Percentiles rank a stretch among this genome's conserved stretches.
Conservation (phyloP, 2,888 invertebrate genomes). For the Ctenicera cuprea region DNA sequence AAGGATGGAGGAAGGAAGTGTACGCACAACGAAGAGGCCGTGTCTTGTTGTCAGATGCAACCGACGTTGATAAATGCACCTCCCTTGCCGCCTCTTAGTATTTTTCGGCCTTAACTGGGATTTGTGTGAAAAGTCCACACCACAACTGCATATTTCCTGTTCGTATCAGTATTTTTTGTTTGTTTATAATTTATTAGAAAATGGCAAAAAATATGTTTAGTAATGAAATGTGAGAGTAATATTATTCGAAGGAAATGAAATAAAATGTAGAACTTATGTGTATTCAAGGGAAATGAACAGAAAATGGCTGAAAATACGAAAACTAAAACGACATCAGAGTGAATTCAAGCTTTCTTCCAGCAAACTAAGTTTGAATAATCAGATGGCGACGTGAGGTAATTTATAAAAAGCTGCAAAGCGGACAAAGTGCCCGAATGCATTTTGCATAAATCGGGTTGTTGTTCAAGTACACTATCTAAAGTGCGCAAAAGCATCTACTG, state of each 20-base stretch:
- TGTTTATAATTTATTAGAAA: conserved; percentile 25
- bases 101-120: conserved; percentile 35
- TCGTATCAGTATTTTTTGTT: neutral
- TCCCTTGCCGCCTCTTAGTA: conserved; percentile 45
- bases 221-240: too few species aligned
- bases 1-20: conserved; percentile 29
- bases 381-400: conserved; percentile 32
- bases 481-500: neutral
- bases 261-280: neutral
- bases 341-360: conserved; percentile 27
- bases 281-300: neutral
- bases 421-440: conserved; percentile 21
- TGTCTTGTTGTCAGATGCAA: conserved; percentile 44
- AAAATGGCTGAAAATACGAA: conserved; percentile 3
- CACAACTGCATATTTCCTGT: conserved; percentile 11
- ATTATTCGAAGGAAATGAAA: neutral
- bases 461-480: neutral
- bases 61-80: conserved; percentile 50
- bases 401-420: conserved; percentile 33
- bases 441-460: conserved; percentile 36
- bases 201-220: neutral
- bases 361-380: conserved; percentile 31
- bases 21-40: conserved; percentile 46
- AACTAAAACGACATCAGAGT: conserved; percentile 21
- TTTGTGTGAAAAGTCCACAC: conserved; percentile 35